Base-by-base conservation (phyloP, 2,888 invertebrate species). In the Pasiphila rectangulata region DNA sequence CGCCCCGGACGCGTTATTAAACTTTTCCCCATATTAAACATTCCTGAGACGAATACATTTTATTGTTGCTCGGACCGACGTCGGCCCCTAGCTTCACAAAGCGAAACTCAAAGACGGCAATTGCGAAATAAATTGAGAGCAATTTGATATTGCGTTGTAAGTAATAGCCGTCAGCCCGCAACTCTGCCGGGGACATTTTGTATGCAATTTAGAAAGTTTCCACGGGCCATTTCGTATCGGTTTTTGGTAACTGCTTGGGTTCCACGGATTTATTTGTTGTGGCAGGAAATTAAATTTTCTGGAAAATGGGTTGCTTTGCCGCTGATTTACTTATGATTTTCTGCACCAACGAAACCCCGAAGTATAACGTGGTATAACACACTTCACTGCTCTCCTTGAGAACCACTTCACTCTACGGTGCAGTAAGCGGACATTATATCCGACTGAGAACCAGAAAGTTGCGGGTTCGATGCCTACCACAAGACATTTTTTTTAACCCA, bases 21-120 rank as follows among this genome's bases (percentile, higher is more conserved):
- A 89, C 88, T 89, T 89, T 89, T 89, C 89, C 89, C 89, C 89
- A 89, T 89, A 89, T 89, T 89, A 89, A 89, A 89, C 89, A 89
- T 89, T 89, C 89, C 89, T 84, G 84, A 86, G 85, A 88, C 89
- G 89, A 89, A 89, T 89, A 89, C 88, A 89, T 88, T 87, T 89
- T 87, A 89, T 88, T 88, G 88, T 87, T 85, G 88, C 84, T 84
- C 83, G 85, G 85, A 85, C 87, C 86, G 86, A 77, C 87, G 86
- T 87, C 87, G 84, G 82, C 82, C 80, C 86, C 86, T 83, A 86
- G 83, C 82, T 79, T 84, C 85, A 86, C 87, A 87, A 87, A 88
- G 87, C 85, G 87, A 86, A 87, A 87, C 87, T 87, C 87, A 88
- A 87, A 88, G 87, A 88, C 86, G 88, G 88, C 87, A 87, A 88